phyloP scores from a whole-genome alignment of 2,113 vertebrate genomes.

The Rhineura floridana region DNA sequence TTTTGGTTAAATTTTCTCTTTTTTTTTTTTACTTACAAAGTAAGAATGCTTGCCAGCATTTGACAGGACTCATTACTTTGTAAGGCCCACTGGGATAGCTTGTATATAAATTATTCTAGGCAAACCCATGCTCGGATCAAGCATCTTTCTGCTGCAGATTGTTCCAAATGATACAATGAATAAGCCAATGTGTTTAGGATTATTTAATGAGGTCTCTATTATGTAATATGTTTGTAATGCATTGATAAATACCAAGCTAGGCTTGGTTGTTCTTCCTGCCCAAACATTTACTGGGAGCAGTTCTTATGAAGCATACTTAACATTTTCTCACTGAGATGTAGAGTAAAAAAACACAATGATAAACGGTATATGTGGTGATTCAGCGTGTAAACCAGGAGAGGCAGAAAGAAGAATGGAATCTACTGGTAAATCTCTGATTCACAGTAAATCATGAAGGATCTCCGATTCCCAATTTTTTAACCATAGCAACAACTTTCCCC shows the following conservation, averaged over 20 bases:
- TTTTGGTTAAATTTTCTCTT: constrained; percentile 9
- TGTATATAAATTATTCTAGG: constrained; percentile 10
- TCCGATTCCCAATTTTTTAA: too few species aligned
- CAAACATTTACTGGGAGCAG: constrained; percentile 23
- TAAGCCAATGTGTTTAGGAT: neutral
- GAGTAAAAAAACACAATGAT: constrained; percentile 5
- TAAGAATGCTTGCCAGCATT: constrained; percentile 11
- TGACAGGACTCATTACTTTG: constrained; percentile 38
- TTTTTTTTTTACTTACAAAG: constrained; percentile 31
- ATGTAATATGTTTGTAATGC: constrained; percentile 15
- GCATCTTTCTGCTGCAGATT: neutral
- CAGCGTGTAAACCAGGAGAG: neutral
- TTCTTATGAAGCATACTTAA: constrained; percentile 37
- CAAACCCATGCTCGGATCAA: constrained; percentile 17
- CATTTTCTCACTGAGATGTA: constrained; percentile 17
- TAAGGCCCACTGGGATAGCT: constrained; percentile 4
- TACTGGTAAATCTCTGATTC: too few species aligned
- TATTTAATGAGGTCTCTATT: constrained; percentile 2
- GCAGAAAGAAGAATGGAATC: too few species aligned
- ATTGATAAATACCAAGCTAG: constrained; percentile 7
- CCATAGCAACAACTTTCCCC: too few species aligned
- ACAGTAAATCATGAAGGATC: too few species aligned
- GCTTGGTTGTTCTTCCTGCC: constrained; percentile 9
- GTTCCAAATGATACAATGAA: constrained; percentile 15
- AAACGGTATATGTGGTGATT: constrained; percentile 39